Conservation (phyloP, 2,113 vertebrate species). For the Etheostoma spectabile region DNA sequence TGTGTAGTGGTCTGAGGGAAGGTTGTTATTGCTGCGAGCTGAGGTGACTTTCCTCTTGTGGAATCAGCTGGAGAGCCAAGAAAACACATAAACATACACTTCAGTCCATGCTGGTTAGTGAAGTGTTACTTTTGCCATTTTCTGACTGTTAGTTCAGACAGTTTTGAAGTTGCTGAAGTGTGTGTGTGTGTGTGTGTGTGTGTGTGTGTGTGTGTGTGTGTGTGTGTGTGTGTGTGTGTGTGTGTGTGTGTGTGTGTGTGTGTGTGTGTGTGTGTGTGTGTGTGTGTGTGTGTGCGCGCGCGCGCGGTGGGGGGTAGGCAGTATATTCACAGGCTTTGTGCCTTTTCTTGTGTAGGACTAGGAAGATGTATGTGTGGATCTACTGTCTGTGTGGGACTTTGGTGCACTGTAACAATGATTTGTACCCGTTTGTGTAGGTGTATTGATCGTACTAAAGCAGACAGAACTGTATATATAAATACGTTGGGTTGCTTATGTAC, state of each 20-base stretch:
- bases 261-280: too few species aligned
- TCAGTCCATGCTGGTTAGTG: background rate
- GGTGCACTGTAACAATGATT: slow-evolving; percentile 27
- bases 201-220: slow-evolving; percentile 25
- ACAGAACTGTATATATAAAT: slow-evolving; percentile 23
- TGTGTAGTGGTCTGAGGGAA: slow-evolving; percentile 4
- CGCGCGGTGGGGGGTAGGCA: slow-evolving; percentile 39
- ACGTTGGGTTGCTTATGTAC: background rate
- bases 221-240: slow-evolving; percentile 14
- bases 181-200: slow-evolving; percentile 15
- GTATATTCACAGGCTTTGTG: slow-evolving; percentile 19
- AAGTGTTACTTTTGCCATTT: slow-evolving; percentile 24
- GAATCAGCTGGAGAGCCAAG: slow-evolving; percentile 13
- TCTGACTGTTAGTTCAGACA: slow-evolving; percentile 7
- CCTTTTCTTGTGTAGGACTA: slow-evolving; percentile 10
- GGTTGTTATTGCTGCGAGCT: background rate
- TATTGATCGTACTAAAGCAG: slow-evolving; percentile 44
- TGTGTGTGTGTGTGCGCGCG: too few species aligned
- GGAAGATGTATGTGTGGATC: slow-evolving; percentile 1
- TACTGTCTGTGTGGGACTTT: slow-evolving; percentile 12
- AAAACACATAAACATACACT: slow-evolving; percentile 5
- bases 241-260: slow-evolving; percentile 14
- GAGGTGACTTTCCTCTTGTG: slow-evolving; percentile 15
- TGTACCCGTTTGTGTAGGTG: slow-evolving; percentile 28
- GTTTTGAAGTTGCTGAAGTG: slow-evolving; percentile 6